Conservation (phyloP, 2,113 vertebrate genomes). For the Cricetomys ansorgei region DNA sequence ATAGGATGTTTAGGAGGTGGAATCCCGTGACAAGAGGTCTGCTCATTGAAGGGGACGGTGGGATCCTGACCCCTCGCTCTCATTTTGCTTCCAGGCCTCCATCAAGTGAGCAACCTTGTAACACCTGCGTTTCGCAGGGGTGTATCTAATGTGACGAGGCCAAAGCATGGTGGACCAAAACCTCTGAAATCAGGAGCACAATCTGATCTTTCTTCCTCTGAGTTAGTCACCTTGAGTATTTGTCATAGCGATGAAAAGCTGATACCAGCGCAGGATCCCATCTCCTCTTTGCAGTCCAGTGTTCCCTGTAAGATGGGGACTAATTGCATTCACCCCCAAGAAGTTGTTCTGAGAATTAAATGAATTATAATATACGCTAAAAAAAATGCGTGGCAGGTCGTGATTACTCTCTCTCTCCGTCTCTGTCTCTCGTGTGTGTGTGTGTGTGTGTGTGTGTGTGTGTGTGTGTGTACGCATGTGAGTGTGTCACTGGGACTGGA, state of each 20-base stretch:
- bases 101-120: not conserved
- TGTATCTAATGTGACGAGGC: not conserved
- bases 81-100: not conserved
- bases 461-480: not conserved
- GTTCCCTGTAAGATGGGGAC: not conserved
- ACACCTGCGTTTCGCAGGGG: not conserved
- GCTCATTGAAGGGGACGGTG: not conserved
- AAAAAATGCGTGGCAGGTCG: not conserved
- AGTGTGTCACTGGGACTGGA: not conserved
- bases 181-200: not conserved
- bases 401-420: not conserved
- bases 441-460: not conserved
- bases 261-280: not conserved
- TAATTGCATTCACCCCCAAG: not conserved
- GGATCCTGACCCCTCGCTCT: not conserved
- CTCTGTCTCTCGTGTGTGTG: not conserved
- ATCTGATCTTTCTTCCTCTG: not conserved
- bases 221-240: not conserved
- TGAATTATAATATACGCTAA: not conserved
- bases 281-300: not conserved
- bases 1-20: not conserved
- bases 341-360: slow-evolving; percentile 1
- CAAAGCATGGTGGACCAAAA: not conserved
- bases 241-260: not conserved
- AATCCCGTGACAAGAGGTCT: not conserved